Evolutionary conservation across 1,140 invertebrate species (phyloP), one percentile per base, ranked within the genome.

Genomic region (Sminthurinus signatus): DNA sequence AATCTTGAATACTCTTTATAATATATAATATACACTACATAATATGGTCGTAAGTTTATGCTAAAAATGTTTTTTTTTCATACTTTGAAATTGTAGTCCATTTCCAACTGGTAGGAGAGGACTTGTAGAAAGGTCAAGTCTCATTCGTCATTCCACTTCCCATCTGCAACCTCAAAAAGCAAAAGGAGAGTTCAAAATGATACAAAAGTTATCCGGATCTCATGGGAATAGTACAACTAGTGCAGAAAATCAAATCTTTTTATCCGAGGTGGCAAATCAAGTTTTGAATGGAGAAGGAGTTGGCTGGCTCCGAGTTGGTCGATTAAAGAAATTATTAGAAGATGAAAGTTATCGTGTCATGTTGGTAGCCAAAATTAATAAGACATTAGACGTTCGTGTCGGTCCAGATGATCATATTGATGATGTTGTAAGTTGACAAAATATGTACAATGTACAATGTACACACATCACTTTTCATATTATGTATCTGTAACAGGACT

Each of bases 261-360:
- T 93, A 1, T 89, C 88, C 73, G 89, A 93, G 73, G 88, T 88
- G 31, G 86, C 96, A 12, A 89, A 85, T 74, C 88, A 89, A 79
- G 91, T 98, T 3, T 74, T 98, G 51, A 88, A 91, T 50, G 97
- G 96, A 12, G 93, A 99, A 80, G 95, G 96, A 2, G 87, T 99
- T 17, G 93, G 95, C 36, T 98, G 96, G 92, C 79, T 99, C 21
- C 96, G 98, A 77, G 77, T 96, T 5, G 95, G 91, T 74, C 84
- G 95, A 36, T 80, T 99, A 21, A 94, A 93, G 74, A 96, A 96
- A 75, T 78, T 99, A 4, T 96, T 99, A 92, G 96, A 99, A 78
- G 96, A 99, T 78, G 97, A 99, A 79, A 97, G 90, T 59, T 96
- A 98, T 80, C 82, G 97, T 31, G 96, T 95, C 75, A 87, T 99